phyloP scores from a whole-genome alignment of 2,113 vertebrate species.

The Naja naja region DNA sequence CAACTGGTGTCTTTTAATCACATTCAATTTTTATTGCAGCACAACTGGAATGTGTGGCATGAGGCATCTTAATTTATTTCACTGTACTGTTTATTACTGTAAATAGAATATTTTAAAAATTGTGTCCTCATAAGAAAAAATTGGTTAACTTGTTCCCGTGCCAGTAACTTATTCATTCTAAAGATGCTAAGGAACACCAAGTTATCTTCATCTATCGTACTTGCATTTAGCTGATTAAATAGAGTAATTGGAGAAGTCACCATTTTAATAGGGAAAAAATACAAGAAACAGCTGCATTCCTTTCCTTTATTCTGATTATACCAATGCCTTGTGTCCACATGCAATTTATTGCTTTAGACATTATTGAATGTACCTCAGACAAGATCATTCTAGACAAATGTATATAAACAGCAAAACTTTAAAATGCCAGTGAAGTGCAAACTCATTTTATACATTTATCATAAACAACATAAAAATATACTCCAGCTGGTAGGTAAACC shows the following conservation, averaged over 20 bases:
- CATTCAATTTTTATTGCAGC: neutral
- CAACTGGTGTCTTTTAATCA: neutral
- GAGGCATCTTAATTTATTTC: neutral
- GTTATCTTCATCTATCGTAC: neutral
- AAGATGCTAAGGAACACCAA: neutral
- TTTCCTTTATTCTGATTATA: conserved; percentile 65
- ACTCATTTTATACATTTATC: conserved; percentile 22
- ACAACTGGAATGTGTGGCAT: neutral
- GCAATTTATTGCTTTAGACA: conserved; percentile 74
- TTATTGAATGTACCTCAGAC: conserved; percentile 65
- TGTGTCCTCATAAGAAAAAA: neutral
- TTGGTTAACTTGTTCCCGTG: neutral
- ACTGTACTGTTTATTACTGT: neutral
- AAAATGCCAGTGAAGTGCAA: conserved; percentile 50
- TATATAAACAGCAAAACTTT: conserved; percentile 51
- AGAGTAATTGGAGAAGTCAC: neutral
- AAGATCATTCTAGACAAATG: conserved; percentile 41
- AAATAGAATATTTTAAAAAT: neutral
- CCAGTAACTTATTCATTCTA: neutral
- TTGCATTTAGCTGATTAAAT: neutral
- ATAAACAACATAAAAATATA: conserved; percentile 33
- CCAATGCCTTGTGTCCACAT: conserved; percentile 60
- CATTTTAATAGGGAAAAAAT: conserved; percentile 31
- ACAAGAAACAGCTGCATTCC: conserved; percentile 45
- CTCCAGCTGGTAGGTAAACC: neutral